A percentile compares a stretch with the other conserved stretches of the same genome.
Conservation (phyloP, 1,140 invertebrate genomes). For the Leptonema lineaticorne region DNA sequence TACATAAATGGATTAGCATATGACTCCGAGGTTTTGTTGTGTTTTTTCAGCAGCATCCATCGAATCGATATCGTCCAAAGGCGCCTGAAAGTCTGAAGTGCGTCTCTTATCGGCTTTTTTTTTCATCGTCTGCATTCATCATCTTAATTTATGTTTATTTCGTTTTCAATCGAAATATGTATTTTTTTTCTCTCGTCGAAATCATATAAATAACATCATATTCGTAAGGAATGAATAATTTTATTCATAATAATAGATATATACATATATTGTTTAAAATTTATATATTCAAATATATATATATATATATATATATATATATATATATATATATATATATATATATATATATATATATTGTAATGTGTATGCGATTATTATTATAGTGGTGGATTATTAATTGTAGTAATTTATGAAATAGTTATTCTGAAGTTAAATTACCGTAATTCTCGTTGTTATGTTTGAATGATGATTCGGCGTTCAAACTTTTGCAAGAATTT, state of each 20-base stretch:
- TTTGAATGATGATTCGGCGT: constrained; percentile 5
- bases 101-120: neutral
- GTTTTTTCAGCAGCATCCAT: neutral
- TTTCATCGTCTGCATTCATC: constrained; percentile 14
- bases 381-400: neutral
- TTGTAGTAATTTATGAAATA: neutral
- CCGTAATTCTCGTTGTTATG: neutral
- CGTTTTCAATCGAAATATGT: constrained; percentile 8
- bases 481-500: neutral
- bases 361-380: too few species aligned
- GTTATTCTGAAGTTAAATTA: neutral
- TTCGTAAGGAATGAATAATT: neutral
- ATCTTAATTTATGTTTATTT: constrained; percentile 20
- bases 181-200: neutral
- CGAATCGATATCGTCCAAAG: constrained; percentile 1
- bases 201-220: neutral
- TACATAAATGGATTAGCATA: too few species aligned
- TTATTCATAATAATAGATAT: neutral
- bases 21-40: too few species aligned
- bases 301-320: too few species aligned
- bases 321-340: too few species aligned
- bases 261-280: neutral
- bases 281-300: too few species aligned
- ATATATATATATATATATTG: too few species aligned
- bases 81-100: constrained; percentile 7